These are phyloP conservation scores for Lumbricus terrestris DNA, from an alignment of 2,888 invertebrate species.

Conservation along the genomic window DNA sequence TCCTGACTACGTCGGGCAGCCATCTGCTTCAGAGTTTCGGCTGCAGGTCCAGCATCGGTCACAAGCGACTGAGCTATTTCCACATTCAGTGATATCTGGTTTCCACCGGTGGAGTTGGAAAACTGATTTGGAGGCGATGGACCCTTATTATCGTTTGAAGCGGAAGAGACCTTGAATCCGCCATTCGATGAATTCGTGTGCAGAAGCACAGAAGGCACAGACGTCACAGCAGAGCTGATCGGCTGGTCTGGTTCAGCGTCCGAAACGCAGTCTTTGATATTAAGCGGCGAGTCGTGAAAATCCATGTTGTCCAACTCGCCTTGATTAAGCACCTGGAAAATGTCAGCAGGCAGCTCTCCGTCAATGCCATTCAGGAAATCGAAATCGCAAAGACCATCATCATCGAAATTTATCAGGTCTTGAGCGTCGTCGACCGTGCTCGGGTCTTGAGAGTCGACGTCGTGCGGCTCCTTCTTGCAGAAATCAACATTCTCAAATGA, in stretches of 20 bases:
- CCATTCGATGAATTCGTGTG: not conserved
- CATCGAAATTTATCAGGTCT: not conserved
- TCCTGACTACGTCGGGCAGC: not conserved
- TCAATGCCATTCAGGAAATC: not conserved
- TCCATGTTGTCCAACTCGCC: constrained; percentile 10
- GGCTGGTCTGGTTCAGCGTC: not conserved
- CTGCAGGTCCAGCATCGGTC: not conserved
- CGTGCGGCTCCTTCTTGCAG: constrained; percentile 4
- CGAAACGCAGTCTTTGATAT: not conserved
- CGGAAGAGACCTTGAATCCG: not conserved
- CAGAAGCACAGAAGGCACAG: not conserved
- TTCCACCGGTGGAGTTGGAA: not conserved
- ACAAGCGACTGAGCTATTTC: not conserved
- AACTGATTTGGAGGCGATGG: not conserved
- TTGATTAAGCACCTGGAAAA: constrained; percentile 10
- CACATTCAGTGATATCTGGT: not conserved
- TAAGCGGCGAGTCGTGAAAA: not conserved
- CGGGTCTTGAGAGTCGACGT: not conserved
- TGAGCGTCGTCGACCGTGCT: not conserved
- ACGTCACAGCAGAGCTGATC: not conserved
- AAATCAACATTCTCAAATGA: not conserved
- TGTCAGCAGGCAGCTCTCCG: constrained; percentile 5
- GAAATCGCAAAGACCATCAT: not conserved
- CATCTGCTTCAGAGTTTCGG: constrained; percentile 13
- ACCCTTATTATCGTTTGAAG: not conserved